phyloP scores from a whole-genome alignment of 1,140 invertebrate species.

The Drosophila kurseongensis region DNA sequence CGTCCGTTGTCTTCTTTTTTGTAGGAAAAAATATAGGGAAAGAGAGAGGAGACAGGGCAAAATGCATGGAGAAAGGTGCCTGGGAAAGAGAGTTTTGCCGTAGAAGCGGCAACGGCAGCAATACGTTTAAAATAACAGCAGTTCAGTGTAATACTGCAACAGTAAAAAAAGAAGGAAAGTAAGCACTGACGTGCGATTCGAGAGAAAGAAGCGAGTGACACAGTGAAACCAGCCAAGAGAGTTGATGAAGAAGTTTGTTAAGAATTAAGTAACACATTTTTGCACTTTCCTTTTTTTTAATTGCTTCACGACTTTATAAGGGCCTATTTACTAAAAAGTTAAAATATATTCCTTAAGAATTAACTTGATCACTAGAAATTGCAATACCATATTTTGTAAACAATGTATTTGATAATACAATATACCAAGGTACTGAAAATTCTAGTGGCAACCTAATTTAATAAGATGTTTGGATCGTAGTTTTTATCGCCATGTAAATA shows the following conservation, averaged over 20 bases:
- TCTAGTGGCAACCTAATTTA: too few relatives aligned
- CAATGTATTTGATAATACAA: too few relatives aligned
- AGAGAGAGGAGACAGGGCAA: conserved; percentile 6
- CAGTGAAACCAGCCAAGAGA: conserved; percentile 7
- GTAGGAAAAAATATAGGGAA: conserved; percentile 31
- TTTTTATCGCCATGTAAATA: too few relatives aligned
- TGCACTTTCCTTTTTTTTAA: too few relatives aligned
- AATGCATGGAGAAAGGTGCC: conserved; percentile 12
- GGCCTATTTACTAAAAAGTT: too few relatives aligned
- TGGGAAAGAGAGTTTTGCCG: conserved; percentile 17
- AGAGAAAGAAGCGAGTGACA: conserved; percentile 26
- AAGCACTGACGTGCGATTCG: conserved; percentile 16
- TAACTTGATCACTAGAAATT: too few relatives aligned
- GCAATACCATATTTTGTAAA: too few relatives aligned
- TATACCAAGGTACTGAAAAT: too few relatives aligned
- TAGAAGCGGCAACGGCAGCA: conserved; percentile 42
- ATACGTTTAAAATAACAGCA: conserved; percentile 81
- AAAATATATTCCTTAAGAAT: too few relatives aligned
- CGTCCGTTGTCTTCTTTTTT: conserved; percentile 49
- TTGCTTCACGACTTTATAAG: too few relatives aligned
- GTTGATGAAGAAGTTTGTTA: neutral
- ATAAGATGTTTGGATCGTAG: too few relatives aligned
- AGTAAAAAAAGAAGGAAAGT: conserved; percentile 23
- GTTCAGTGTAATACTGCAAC: conserved; percentile 46
- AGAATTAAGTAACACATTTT: too few relatives aligned